Percentiles rank a stretch among this genome's conserved stretches.
Conservation (phyloP, 1,140 invertebrate species). For the Diorhabda elongata region DNA sequence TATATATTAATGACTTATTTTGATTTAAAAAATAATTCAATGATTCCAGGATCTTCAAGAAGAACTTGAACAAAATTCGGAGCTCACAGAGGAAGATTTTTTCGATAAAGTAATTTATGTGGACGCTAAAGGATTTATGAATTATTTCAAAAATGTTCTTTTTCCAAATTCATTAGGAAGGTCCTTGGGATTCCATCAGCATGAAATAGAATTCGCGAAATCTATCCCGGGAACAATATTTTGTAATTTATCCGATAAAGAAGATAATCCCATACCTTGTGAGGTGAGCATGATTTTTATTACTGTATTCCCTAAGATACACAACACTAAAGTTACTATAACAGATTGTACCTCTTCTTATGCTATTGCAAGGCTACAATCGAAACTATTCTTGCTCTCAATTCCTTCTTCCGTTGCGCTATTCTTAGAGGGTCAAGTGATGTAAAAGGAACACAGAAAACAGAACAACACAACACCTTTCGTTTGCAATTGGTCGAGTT, state of each 20-base stretch:
- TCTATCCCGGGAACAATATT: slow-evolving; percentile 37
- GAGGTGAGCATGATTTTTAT: slow-evolving; percentile 18
- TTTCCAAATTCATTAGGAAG: slow-evolving; percentile 36
- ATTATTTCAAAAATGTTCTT: slow-evolving; percentile 33
- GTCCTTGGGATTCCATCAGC: slow-evolving; percentile 29
- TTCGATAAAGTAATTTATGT: slow-evolving; percentile 31
- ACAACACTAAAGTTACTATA: not conserved
- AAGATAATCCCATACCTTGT: slow-evolving; percentile 23
- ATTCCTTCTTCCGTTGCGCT: too few species aligned
- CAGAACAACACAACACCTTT: too few species aligned
- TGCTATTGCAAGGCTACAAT: too few species aligned
- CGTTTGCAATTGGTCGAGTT: not conserved
- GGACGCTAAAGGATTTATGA: slow-evolving; percentile 37
- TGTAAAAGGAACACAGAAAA: too few species aligned
- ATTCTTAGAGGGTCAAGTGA: too few species aligned
- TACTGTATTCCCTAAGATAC: not conserved
- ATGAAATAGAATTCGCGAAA: slow-evolving; percentile 25
- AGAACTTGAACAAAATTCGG: slow-evolving; percentile 15
- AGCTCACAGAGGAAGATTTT: slow-evolving; percentile 22
- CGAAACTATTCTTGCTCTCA: too few species aligned
- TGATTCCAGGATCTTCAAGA: slow-evolving; percentile 1
- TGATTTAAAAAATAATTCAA: not conserved
- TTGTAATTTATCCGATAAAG: slow-evolving; percentile 33
- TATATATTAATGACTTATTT: too few species aligned
- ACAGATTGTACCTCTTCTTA: too few species aligned